phyloP scores from a whole-genome alignment of 1,140 invertebrate genomes.

The Pachypsylla venusta region DNA sequence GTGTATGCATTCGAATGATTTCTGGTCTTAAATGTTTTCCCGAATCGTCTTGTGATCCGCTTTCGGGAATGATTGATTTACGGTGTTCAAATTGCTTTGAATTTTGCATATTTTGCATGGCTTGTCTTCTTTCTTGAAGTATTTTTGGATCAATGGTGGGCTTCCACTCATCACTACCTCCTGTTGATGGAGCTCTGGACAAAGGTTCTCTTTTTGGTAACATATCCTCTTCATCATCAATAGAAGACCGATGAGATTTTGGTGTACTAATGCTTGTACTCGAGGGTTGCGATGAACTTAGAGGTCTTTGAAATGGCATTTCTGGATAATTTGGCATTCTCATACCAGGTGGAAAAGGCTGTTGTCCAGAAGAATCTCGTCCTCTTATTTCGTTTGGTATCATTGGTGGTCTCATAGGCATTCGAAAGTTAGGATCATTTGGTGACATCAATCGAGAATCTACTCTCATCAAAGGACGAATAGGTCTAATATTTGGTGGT shows the following conservation, averaged over 20 bases:
- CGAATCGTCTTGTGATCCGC: too few relatives aligned
- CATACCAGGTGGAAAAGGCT: background rate
- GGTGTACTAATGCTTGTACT: background rate
- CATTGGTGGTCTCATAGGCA: background rate
- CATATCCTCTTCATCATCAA: background rate
- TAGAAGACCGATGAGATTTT: constrained; percentile 6
- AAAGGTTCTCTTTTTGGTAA: background rate
- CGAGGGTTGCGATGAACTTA: background rate
- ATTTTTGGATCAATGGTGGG: background rate
- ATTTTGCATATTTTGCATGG: background rate
- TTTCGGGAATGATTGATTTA: too few relatives aligned
- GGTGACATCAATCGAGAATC: background rate
- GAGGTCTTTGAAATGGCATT: background rate
- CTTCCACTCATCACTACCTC: too few relatives aligned
- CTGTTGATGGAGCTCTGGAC: background rate
- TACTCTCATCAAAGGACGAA: constrained; percentile 4
- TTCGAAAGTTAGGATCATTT: background rate
- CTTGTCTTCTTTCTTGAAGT: background rate
- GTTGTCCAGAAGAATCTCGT: background rate
- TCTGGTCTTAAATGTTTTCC: background rate
- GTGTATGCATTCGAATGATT: background rate
- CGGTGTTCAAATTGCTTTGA: too few relatives aligned
- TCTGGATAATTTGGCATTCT: constrained; percentile 1
- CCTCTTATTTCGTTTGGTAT: background rate
- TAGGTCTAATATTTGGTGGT: background rate